phyloP scores from a whole-genome alignment of 2,797 vertebrate genomes.

The Carapus acus region DNA sequence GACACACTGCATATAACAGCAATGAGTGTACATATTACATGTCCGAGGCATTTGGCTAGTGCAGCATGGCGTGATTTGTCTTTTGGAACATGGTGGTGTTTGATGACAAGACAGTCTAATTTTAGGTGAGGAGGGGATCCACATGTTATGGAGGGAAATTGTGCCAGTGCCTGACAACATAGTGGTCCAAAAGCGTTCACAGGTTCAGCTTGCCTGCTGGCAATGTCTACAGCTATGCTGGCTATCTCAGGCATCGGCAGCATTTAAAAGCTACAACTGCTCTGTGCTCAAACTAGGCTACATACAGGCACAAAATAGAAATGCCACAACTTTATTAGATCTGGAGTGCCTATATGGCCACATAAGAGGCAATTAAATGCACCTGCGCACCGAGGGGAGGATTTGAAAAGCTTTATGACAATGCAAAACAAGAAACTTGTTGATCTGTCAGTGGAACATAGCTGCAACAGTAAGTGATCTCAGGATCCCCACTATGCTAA shows the following conservation, averaged over 20 bases:
- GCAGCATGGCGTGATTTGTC: conserved; percentile 29
- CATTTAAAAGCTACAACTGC: conserved; percentile 42
- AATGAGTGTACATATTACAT: conserved; percentile 14
- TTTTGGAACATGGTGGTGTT: conserved; percentile 24
- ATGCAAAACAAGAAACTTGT: conserved; percentile 13
- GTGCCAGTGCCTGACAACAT: conserved; percentile 53
- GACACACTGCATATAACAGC: not conserved
- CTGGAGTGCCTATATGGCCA: conserved; percentile 23
- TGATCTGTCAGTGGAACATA: conserved; percentile 38
- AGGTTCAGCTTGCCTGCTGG: conserved; percentile 52
- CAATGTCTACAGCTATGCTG: conserved; percentile 58
- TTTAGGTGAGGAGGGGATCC: conserved; percentile 49
- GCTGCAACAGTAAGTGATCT: conserved; percentile 65
- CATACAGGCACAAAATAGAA: conserved; percentile 37
- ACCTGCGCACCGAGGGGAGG: not conserved
- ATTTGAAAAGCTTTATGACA: conserved; percentile 18
- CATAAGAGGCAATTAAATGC: conserved; percentile 5
- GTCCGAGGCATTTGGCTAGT: conserved; percentile 17
- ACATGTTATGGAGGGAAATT: conserved; percentile 51
- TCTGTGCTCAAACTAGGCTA: conserved; percentile 34
- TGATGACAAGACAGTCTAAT: conserved; percentile 49
- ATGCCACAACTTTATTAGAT: conserved; percentile 25
- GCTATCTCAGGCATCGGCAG: conserved; percentile 56
- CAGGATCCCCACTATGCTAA: conserved; percentile 63
- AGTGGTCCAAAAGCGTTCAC: conserved; percentile 42